phyloP scores from a whole-genome alignment of 2,888 invertebrate species.

The Drosophila greeni region DNA sequence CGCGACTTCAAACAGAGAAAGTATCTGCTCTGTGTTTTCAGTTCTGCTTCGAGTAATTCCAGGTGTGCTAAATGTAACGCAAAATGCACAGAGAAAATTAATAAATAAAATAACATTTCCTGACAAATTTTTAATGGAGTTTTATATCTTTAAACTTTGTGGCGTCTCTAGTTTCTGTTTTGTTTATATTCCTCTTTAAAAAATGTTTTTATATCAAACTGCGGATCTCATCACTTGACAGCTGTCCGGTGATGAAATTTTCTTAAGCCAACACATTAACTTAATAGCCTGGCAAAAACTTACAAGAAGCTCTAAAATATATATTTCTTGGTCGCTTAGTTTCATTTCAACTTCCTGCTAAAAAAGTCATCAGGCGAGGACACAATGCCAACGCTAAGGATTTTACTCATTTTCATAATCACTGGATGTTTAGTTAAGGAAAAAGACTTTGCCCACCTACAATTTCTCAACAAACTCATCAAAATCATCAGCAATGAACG shows the following conservation, averaged over 20 bases:
- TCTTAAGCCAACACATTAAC: conserved; percentile 2
- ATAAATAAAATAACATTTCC: accelerated
- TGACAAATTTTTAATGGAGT: accelerated
- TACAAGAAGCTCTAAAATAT: neutral
- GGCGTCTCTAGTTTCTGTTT: neutral
- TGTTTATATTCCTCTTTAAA: neutral
- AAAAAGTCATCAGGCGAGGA: neutral
- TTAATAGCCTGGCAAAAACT: neutral
- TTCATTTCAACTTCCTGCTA: neutral
- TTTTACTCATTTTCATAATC: neutral
- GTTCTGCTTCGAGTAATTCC: conserved; percentile 27
- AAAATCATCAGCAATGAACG: neutral
- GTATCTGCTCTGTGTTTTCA: conserved; percentile 15
- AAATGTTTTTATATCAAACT: neutral
- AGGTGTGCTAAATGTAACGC: conserved; percentile 20
- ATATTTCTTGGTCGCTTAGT: neutral
- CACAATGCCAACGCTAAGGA: neutral
- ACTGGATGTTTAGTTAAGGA: neutral
- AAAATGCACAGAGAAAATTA: conserved; percentile 5
- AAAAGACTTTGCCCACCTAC: neutral
- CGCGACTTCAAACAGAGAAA: conserved; percentile 29
- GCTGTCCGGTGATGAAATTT: neutral
- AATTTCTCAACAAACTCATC: conserved; percentile 15
- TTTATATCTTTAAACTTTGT: neutral
- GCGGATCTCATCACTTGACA: neutral